Conservation (phyloP, 2,888 invertebrate species). For the Drosophila emarginata region DNA sequence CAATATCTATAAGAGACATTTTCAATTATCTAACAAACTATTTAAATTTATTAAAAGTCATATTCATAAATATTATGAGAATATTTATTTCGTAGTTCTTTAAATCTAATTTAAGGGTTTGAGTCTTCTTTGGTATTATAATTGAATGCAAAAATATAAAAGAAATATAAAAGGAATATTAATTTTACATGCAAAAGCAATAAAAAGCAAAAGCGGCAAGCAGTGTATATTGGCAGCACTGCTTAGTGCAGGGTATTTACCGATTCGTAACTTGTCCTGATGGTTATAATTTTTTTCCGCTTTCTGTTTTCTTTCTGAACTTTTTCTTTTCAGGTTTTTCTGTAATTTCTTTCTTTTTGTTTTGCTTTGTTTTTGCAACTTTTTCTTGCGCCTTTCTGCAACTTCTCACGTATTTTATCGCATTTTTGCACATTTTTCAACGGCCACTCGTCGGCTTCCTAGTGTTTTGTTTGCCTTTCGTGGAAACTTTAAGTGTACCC, state of each 20-base stretch:
- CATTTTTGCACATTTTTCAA: slow-evolving; percentile 58
- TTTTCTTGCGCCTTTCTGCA: slow-evolving; percentile 6
- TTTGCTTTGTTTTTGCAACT: slow-evolving; percentile 8
- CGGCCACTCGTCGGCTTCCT: slow-evolving; percentile 38
- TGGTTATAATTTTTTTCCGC: slow-evolving; percentile 9
- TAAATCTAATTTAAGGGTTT: no score
- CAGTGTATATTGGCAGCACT: background rate
- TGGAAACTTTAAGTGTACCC: slow-evolving; percentile 59
- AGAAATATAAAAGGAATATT: no score
- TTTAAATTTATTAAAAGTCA: no score
- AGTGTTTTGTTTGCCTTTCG: slow-evolving; percentile 51
- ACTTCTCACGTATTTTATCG: slow-evolving; percentile 56
- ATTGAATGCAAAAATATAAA: no score
- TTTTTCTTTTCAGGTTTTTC: background rate
- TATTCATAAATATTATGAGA: no score
- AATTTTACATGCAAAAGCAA: no score
- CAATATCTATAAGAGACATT: no score
- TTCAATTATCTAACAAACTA: no score
- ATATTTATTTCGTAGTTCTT: no score
- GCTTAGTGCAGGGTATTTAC: background rate
- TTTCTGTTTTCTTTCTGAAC: background rate
- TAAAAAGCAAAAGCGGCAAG: background rate
- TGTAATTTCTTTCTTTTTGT: slow-evolving; percentile 10
- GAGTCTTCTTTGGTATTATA: no score
- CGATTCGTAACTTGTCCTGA: background rate